Base-by-base conservation (phyloP, 2,888 invertebrate genomes). In the Papilio gigon region DNA sequence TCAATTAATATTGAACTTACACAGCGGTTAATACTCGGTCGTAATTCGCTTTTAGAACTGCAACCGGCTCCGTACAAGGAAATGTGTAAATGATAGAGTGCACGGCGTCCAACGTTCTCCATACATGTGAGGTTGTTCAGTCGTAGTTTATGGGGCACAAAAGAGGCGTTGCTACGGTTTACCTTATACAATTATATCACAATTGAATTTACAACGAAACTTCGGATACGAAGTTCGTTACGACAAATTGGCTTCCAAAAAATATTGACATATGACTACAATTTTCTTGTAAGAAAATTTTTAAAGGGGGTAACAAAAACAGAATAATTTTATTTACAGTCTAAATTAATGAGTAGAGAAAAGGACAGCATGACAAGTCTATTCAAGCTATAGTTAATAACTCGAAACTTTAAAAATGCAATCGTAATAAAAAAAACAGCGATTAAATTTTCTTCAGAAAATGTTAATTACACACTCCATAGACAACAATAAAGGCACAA, bases 1-100 rank as follows among this genome's bases (percentile, higher is more conserved):
- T 68, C 68, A 68, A 64, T 68, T 68, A 68, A 68, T 20, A 37
- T 2, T 33, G 65, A 60, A 59, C 59, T 59, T 47, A 60, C 25
- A 27, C 17, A 65, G 42, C 12, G 17, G 35, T 37, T 59, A 65
- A 40, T 35, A 22, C 60, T 22, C 33, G 50, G 37, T 50, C 37
- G 25, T 44, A 65, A 59, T 65, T 59, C 30, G 59, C 44, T 60
- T 66, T 66, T 47, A 60, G 66, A 66, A 44, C 42, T 33, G 11
- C 47, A 27, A 17, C 47, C 14, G 14, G 9, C 44, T 60, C 27
- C 50, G 47, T 22, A 11, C 59, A 22, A 42, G 20, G 64, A 58
- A 47, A 59, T 59, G 53, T 30, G 25, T 65, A 44, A 44, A 59
- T 65, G 59, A 59, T 44, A 33, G 33, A 58, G 44, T 59, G 42